These are phyloP conservation scores for Tyria jacobaeae DNA, from an alignment of 2,888 invertebrate species.

Conservation along the genomic window DNA sequence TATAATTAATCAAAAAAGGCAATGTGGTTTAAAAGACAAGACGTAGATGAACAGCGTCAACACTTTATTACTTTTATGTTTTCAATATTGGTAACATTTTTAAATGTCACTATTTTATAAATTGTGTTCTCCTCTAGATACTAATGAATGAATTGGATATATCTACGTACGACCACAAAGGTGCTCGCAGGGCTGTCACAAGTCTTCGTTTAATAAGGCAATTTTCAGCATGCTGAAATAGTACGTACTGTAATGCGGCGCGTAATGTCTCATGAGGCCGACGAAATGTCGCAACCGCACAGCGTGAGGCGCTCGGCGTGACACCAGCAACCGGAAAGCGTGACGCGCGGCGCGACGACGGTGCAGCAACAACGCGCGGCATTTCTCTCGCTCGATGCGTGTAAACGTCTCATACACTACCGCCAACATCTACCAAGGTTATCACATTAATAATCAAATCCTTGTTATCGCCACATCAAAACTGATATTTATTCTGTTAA, in stretches of 20 bases:
- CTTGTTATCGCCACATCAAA: no score
- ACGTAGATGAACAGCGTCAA: background rate
- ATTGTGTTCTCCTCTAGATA: no score
- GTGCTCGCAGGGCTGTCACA: no score
- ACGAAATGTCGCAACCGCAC: conserved; percentile 91
- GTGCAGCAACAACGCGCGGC: conserved; percentile 93
- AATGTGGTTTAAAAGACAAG: background rate
- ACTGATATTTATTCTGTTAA: no score
- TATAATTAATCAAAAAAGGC: no score
- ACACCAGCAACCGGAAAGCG: conserved; percentile 93
- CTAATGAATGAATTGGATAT: no score
- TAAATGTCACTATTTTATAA: no score
- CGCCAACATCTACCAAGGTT: conserved; percentile 90
- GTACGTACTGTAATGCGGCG: conserved; percentile 87
- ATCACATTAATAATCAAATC: background rate
- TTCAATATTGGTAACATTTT: no score
- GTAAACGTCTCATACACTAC: conserved; percentile 97
- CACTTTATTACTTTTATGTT: no score
- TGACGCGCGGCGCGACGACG: conserved; percentile 93
- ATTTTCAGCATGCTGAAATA: no score
- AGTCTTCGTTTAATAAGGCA: no score
- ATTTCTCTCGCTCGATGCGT: conserved; percentile 94
- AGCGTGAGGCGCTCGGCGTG: conserved; percentile 90
- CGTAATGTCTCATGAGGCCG: conserved; percentile 92
- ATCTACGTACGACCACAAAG: no score